Base-by-base conservation (phyloP, 2,888 invertebrate genomes). In the Drosophila pegasa region DNA sequence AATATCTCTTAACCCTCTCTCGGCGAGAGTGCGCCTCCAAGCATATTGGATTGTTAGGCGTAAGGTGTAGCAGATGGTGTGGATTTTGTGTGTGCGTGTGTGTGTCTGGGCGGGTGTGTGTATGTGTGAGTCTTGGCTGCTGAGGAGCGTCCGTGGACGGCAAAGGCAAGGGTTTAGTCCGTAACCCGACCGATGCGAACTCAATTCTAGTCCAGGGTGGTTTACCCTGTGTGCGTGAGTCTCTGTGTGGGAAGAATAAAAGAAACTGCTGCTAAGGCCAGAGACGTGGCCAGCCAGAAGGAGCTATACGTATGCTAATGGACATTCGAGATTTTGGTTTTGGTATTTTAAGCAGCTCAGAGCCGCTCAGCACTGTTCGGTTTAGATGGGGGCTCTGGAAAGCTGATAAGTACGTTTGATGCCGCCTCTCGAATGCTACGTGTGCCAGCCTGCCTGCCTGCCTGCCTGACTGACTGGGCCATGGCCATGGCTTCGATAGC, bases 291-390 rank as follows among this genome's bases (percentile, higher is more conserved):
- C 31, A 63, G 75, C 69, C 31, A 63, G 40, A 29, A 58, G 68
- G 59, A 59, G 16, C 75, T 40, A 69, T 78, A 61, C 87, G 89
- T 87, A 87, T 87, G 89, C 88, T 87, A 87, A 87, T 87, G 89
- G 87, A 87, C 87, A 87, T 88, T 89, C 80, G 89, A 89, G 89
- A 89, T 87, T 87, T 87, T 80, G 83, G 87, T 84, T 86, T 77
- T 78, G 89, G 85, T 86, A 89, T 88, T 87, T 84, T 88, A 80
- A 84, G 80, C 81, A 78, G 88, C 81, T 86, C 70, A 75, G 70
- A 47, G 59, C 48, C 48, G 43, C 71, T 52, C 56, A 52, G 47
- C 37, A 58, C 67, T 27, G 50, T 60, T 63, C 56, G 63, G 81
- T 73, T 87, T 52, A 68, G 74, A 57, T 65, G 67, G 68, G 41